Conservation (phyloP, 2,797 vertebrate species). For the Ispidina picta region DNA sequence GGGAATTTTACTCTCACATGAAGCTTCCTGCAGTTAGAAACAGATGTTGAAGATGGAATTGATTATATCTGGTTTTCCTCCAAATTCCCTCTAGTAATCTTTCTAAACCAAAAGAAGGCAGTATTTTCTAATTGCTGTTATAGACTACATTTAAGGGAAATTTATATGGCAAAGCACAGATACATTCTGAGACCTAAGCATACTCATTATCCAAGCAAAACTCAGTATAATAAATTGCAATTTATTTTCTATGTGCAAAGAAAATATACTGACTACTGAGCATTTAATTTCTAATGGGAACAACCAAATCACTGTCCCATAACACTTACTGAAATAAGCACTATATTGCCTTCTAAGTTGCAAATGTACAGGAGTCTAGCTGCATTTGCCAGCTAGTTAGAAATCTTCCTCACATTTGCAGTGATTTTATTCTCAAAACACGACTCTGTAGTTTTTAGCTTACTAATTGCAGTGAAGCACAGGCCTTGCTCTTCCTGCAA, state of each 20-base stretch:
- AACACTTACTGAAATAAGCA: background rate
- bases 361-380: background rate
- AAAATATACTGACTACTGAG: background rate
- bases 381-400: background rate
- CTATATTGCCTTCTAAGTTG: background rate
- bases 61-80: constrained; percentile 5
- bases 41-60: constrained; percentile 47
- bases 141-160: background rate
- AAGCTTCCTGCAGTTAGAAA: constrained; percentile 23
- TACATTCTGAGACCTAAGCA: background rate
- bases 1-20: background rate
- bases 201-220: background rate
- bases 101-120: background rate
- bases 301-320: background rate
- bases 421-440: background rate
- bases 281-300: background rate
- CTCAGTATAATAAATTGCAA: background rate
- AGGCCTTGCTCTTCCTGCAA: background rate
- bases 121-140: background rate
- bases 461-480: background rate
- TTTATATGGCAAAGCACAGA: background rate
- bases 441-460: background rate
- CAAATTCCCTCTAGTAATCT: background rate
- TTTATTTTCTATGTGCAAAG: background rate
- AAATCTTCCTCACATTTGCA: background rate